Evolutionary conservation across 2,888 invertebrate species (phyloP).

Genomic region (Polydrusus cervinus): DNA sequence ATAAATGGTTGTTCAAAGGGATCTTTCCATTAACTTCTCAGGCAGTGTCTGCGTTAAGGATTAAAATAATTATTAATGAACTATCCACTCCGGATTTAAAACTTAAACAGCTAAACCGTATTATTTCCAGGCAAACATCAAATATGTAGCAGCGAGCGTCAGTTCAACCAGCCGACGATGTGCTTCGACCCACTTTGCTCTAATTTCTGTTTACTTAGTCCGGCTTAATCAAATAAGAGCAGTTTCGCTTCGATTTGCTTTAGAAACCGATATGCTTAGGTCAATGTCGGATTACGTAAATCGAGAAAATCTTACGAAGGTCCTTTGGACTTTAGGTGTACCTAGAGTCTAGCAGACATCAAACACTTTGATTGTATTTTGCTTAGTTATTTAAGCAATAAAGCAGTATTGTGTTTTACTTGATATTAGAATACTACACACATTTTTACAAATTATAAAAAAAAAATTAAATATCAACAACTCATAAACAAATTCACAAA

Average conservation of each 20-base stretch:
- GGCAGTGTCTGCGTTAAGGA: not conserved
- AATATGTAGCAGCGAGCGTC: conserved; percentile 9
- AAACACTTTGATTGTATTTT: not conserved
- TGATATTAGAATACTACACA: too few species aligned
- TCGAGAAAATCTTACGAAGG: not conserved
- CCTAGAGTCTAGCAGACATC: not conserved
- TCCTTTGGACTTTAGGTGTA: not conserved
- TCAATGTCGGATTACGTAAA: conserved; percentile 7
- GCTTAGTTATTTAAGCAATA: not conserved
- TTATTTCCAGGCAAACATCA: conserved; percentile 13
- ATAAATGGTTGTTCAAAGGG: too few species aligned
- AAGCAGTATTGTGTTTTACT: too few species aligned
- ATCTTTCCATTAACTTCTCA: too few species aligned
- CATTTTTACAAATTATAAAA: too few species aligned
- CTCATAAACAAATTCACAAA: too few species aligned
- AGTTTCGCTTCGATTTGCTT: conserved; percentile 22
- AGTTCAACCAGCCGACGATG: not conserved
- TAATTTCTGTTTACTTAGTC: conserved; percentile 21
- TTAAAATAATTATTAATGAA: conserved; percentile 3
- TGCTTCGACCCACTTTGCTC: conserved; percentile 14
- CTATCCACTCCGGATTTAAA: not conserved
- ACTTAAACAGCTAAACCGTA: not conserved
- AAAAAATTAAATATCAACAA: too few species aligned
- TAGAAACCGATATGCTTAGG: conserved; percentile 9
- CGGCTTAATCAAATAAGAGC: conserved; percentile 19